Evolutionary conservation across 2,113 vertebrate species (phyloP).

Genomic region (Cynopterus brachyotis): DNA sequence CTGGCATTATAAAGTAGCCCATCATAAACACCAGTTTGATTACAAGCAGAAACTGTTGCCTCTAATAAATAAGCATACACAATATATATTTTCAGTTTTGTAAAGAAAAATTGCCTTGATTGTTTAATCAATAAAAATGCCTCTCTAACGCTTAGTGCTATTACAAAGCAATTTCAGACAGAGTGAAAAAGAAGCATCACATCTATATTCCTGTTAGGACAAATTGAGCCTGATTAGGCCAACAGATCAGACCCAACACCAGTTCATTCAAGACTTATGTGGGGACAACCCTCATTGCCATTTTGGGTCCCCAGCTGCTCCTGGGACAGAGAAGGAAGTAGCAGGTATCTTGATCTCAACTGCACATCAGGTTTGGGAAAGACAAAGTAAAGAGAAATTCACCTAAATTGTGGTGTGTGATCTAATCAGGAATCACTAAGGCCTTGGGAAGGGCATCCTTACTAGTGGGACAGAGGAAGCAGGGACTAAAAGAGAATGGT

Average conservation of each 20-base stretch:
- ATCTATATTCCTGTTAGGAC: conserved; percentile 78
- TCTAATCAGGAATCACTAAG: background rate
- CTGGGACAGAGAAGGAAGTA: background rate
- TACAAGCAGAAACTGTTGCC: conserved; percentile 65
- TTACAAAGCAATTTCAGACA: conserved; percentile 82
- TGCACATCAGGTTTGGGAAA: background rate
- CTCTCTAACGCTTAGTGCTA: conserved; percentile 82
- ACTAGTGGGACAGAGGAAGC: background rate
- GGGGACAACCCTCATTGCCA: background rate
- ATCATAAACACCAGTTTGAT: conserved; percentile 76
- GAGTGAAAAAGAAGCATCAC: conserved; percentile 73
- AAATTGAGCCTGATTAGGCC: conserved; percentile 59
- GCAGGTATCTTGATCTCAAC: background rate
- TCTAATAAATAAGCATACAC: conserved; percentile 76
- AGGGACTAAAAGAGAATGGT: background rate
- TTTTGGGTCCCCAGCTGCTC: background rate
- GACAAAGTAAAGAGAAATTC: background rate
- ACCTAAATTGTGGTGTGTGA: background rate
- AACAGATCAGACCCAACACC: background rate
- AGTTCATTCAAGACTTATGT: background rate
- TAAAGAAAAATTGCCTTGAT: conserved; percentile 84
- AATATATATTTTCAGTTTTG: conserved; percentile 76
- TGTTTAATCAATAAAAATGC: conserved; percentile 88
- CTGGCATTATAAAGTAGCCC: conserved; percentile 45
- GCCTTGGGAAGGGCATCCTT: background rate